phyloP scores from a whole-genome alignment of 2,888 invertebrate genomes.

The Dicycla oo region DNA sequence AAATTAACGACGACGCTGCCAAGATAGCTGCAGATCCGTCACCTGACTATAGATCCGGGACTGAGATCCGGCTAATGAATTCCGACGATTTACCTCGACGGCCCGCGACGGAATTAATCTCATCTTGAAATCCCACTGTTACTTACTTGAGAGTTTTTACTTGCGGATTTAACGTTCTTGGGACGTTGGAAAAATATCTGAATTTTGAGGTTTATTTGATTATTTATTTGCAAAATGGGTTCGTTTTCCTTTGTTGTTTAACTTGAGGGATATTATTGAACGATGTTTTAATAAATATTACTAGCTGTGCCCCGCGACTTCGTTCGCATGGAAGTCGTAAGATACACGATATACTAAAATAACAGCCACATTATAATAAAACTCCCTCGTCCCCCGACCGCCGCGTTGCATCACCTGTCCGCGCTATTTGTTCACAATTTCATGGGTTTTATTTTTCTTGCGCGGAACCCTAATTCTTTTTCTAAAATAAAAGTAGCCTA shows the following conservation, averaged over 20 bases:
- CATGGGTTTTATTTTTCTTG: too few species aligned
- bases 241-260: constrained; percentile 17
- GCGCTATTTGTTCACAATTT: too few species aligned
- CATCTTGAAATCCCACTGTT: constrained; percentile 65
- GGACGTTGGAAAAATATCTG: constrained; percentile 17
- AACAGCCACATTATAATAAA: too few species aligned
- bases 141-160: constrained; percentile 49
- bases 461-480: too few species aligned
- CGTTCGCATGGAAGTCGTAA: too few species aligned
- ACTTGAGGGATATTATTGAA: constrained; percentile 9
- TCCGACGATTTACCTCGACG: constrained; percentile 66
- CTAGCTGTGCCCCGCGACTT: too few species aligned
- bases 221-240: constrained; percentile 43
- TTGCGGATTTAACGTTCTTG: constrained; percentile 25
- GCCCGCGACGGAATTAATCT: constrained; percentile 68
- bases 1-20: constrained; percentile 44
- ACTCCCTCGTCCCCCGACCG: too few species aligned
- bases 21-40: constrained; percentile 48
- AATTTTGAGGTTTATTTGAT: constrained; percentile 53
- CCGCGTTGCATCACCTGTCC: too few species aligned
- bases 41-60: constrained; percentile 56
- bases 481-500: too few species aligned
- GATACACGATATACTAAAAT: too few species aligned
- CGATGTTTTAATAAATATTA: too few species aligned
- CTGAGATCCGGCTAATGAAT: constrained; percentile 71